phyloP scores from a whole-genome alignment of 2,888 invertebrate genomes.

The Calliopum simillimum region DNA sequence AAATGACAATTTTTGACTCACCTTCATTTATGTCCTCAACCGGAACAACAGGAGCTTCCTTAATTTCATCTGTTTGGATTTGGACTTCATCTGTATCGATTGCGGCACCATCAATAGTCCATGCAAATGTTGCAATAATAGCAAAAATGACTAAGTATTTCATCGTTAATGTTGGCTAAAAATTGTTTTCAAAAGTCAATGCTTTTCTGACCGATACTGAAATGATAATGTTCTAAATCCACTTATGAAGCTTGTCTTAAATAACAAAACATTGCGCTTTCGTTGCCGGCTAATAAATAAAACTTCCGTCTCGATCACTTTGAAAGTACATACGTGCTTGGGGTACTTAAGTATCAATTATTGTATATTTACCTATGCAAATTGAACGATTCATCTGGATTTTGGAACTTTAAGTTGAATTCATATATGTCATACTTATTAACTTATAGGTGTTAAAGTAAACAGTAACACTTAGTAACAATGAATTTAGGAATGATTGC shows the following conservation, averaged over 20 bases:
- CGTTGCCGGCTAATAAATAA: background rate
- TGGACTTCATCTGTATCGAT: conserved; percentile 13
- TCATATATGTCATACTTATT: no score
- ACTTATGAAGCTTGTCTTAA: background rate
- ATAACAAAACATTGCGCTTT: background rate
- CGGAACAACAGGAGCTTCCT: background rate
- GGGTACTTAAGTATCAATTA: background rate
- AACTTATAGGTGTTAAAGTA: no score
- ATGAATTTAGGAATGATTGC: no score
- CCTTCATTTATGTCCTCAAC: background rate
- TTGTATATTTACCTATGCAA: no score
- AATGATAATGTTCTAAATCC: background rate
- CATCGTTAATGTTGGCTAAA: background rate
- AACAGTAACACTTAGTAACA: no score
- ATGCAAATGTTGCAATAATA: background rate
- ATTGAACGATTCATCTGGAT: no score
- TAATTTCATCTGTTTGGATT: conserved; percentile 17
- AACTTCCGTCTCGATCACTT: conserved; percentile 6
- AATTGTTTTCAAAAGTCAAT: background rate
- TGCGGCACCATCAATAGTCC: conserved; percentile 20
- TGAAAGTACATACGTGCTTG: conserved; percentile 10
- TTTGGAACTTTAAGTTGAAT: no score
- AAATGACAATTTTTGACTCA: no score
- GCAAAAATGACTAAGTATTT: conserved; percentile 5
- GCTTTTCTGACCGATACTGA: background rate